Evolutionary conservation across 1,140 invertebrate genomes (phyloP).

Genomic region (Reticulitermes speratus): DNA sequence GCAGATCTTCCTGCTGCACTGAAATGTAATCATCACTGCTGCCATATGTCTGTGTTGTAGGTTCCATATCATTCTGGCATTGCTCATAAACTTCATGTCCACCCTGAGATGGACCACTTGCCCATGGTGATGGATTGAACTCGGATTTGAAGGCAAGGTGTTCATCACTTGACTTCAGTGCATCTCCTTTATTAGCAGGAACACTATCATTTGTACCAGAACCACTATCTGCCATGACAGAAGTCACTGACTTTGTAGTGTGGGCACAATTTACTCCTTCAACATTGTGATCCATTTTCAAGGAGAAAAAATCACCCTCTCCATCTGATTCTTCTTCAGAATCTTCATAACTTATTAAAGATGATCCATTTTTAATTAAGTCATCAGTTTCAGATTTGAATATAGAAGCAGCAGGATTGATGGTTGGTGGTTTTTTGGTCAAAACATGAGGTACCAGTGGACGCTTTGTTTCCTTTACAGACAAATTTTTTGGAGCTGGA

Average conservation of each 20-base stretch:
- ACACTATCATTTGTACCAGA: background rate
- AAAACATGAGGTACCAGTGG: constrained; percentile 45
- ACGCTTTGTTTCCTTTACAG: constrained; percentile 38
- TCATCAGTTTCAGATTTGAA: constrained; percentile 34
- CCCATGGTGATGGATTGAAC: background rate
- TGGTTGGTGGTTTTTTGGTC: constrained; percentile 39
- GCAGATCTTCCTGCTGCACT: constrained; percentile 39
- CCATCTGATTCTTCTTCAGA: constrained; percentile 53
- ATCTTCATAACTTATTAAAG: constrained; percentile 42
- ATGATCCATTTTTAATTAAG: constrained; percentile 29
- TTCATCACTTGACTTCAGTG: background rate
- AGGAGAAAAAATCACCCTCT: constrained; percentile 41
- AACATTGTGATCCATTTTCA: constrained; percentile 32
- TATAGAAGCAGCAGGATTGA: constrained; percentile 25
- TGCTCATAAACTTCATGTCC: background rate
- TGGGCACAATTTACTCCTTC: background rate
- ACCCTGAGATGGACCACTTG: background rate
- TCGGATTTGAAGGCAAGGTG: background rate
- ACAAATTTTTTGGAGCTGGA: constrained; percentile 46
- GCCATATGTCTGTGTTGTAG: constrained; percentile 36
- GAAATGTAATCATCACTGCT: constrained; percentile 42
- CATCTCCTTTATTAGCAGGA: background rate
- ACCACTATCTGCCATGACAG: constrained; percentile 5
- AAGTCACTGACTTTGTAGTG: background rate
- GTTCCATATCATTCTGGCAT: background rate